Percentiles rank a stretch among this genome's conserved stretches.
phyloP scores from a whole-genome alignment of 2,888 invertebrate genomes.

The Helleia helle region DNA sequence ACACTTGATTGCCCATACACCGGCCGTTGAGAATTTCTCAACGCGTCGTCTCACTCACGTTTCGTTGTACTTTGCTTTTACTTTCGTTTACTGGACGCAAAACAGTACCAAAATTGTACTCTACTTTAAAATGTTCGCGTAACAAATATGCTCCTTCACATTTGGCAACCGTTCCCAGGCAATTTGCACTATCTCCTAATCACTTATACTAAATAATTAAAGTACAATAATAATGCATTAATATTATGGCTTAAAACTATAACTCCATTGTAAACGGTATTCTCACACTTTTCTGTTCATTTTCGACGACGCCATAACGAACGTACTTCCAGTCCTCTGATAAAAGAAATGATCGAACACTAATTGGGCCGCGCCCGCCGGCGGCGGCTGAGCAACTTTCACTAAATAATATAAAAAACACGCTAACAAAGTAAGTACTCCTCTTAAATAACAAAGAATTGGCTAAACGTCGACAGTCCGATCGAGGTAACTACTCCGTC shows the following conservation, averaged over 20 bases:
- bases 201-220: conserved; percentile 39
- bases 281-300: conserved; percentile 36
- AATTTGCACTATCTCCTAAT: conserved; percentile 69
- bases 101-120: no score
- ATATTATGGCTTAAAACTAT: conserved; percentile 59
- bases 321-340: conserved; percentile 37
- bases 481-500: conserved; percentile 42
- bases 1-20: conserved; percentile 26
- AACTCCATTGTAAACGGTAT: conserved; percentile 48
- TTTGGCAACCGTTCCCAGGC: conserved; percentile 66
- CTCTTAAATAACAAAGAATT: conserved; percentile 61
- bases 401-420: conserved; percentile 59
- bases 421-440: conserved; percentile 67
- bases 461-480: conserved; percentile 54
- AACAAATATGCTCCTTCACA: no score
- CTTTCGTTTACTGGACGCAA: conserved; percentile 30
- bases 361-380: conserved; percentile 65
- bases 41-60: conserved; percentile 25
- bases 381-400: conserved; percentile 71
- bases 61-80: conserved; percentile 30
- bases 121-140: no score
- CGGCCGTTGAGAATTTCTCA: conserved; percentile 20
- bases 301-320: conserved; percentile 34
- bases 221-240: conserved; percentile 65
- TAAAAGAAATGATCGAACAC: conserved; percentile 53